phyloP scores from a whole-genome alignment of 2,888 invertebrate species.

The Nudaria mundana region DNA sequence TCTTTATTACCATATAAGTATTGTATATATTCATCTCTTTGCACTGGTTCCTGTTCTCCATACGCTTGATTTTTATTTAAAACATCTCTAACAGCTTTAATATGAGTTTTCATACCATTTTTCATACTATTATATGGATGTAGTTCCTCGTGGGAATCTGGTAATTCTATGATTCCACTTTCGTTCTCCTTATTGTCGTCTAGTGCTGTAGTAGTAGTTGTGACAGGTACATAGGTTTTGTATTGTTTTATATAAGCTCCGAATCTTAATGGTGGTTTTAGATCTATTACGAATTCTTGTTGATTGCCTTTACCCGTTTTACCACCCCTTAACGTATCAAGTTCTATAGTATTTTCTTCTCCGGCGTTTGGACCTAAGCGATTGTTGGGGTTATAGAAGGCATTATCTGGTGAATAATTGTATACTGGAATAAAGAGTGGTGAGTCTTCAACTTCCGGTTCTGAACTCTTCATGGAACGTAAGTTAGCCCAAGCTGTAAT shows the following conservation, averaged over 20 bases:
- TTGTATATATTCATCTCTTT: neutral
- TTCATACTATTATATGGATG: conserved; percentile 27
- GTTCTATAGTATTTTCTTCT: conserved; percentile 10
- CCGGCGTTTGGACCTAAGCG: conserved; percentile 41
- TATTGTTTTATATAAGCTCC: neutral
- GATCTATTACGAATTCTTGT: neutral
- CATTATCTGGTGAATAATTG: conserved; percentile 45
- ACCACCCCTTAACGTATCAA: conserved; percentile 1
- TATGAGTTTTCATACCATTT: conserved; percentile 30
- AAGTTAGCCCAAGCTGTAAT: conserved; percentile 6
- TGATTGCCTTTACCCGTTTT: neutral
- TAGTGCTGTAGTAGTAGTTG: neutral
- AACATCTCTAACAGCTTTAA: conserved; percentile 38
- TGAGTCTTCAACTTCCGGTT: conserved; percentile 26
- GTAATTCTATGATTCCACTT: neutral
- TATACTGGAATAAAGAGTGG: conserved; percentile 43
- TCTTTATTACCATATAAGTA: neutral
- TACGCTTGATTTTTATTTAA: conserved; percentile 9
- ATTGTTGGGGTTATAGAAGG: conserved; percentile 50
- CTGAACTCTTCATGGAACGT: conserved; percentile 11
- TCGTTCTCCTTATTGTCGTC: neutral
- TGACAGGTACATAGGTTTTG: neutral
- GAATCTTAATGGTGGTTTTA: too few relatives aligned
- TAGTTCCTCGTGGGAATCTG: conserved; percentile 19
- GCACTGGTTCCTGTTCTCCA: neutral